Evolutionary conservation across 23 tunicate species (phyloP).

Genomic region (Oikopleura albicans): DNA sequence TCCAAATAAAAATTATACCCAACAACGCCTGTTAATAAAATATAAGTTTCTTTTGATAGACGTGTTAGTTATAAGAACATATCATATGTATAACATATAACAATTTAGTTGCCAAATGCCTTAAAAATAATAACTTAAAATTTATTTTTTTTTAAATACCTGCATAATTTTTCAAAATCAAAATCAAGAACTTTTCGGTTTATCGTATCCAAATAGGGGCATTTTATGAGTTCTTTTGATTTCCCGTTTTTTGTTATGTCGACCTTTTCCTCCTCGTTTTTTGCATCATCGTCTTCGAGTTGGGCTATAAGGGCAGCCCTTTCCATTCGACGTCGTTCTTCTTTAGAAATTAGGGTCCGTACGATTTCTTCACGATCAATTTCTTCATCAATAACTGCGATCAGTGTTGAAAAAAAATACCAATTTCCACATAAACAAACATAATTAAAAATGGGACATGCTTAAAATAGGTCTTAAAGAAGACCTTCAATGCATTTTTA

Average conservation of each 20-base stretch:
- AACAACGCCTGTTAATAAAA: no score
- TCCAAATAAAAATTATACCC: no score
- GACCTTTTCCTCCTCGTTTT: background rate
- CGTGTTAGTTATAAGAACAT: no score
- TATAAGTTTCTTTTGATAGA: no score
- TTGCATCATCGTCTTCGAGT: background rate
- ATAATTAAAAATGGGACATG: no score
- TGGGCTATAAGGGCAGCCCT: background rate
- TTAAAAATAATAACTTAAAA: no score
- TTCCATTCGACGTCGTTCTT: background rate
- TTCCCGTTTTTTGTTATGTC: background rate
- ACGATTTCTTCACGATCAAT: background rate
- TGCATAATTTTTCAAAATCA: slow-evolving; percentile 86
- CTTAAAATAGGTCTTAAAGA: no score
- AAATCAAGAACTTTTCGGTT: slow-evolving; percentile 76
- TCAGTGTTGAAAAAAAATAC: no score
- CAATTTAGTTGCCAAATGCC: no score
- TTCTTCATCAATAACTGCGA: background rate
- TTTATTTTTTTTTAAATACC: slow-evolving; percentile 13
- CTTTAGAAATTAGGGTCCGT: background rate
- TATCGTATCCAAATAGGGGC: slow-evolving; percentile 92
- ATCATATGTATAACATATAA: no score
- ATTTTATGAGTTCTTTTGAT: slow-evolving; percentile 19
- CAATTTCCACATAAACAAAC: no score
- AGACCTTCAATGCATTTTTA: background rate